Conservation (phyloP, 2,797 vertebrate genomes). For the Eulemur albifrons region DNA sequence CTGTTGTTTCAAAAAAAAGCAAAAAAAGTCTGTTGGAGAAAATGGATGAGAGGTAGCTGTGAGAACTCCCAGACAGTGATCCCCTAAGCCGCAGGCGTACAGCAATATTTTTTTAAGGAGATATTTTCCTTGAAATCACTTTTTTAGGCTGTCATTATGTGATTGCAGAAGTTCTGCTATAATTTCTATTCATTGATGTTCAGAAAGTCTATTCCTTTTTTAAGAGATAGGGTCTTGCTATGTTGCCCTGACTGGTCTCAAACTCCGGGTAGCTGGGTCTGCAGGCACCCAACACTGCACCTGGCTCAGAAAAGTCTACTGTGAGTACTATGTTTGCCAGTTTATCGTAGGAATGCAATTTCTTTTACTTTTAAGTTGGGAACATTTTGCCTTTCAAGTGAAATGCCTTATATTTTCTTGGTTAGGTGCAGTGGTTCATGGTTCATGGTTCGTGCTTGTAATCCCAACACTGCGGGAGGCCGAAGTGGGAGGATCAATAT, state of each 20-base stretch:
- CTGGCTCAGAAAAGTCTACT: background rate
- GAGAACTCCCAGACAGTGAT: background rate
- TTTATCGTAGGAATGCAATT: background rate
- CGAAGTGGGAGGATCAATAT: background rate
- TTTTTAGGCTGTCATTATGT: background rate
- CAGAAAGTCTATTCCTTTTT: background rate
- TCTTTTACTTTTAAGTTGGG: background rate
- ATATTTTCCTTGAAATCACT: background rate
- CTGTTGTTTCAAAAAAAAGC: no score
- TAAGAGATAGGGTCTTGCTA: background rate
- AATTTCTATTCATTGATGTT: background rate
- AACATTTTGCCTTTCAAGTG: slow-evolving; percentile 1
- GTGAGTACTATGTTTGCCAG: background rate
- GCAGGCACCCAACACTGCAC: background rate
- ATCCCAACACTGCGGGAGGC: background rate
- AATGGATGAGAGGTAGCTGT: background rate
- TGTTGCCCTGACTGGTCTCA: background rate
- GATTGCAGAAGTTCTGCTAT: background rate
- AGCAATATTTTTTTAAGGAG: background rate
- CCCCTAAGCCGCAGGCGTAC: background rate
- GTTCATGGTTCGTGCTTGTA: background rate
- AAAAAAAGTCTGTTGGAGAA: background rate
- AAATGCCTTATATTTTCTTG: background rate
- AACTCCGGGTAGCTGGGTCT: background rate
- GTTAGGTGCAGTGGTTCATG: background rate